A percentile compares a stretch with the other conserved stretches of the same genome.
phyloP scores from a whole-genome alignment of 2,888 invertebrate genomes.

The Axea sp. region DNA sequence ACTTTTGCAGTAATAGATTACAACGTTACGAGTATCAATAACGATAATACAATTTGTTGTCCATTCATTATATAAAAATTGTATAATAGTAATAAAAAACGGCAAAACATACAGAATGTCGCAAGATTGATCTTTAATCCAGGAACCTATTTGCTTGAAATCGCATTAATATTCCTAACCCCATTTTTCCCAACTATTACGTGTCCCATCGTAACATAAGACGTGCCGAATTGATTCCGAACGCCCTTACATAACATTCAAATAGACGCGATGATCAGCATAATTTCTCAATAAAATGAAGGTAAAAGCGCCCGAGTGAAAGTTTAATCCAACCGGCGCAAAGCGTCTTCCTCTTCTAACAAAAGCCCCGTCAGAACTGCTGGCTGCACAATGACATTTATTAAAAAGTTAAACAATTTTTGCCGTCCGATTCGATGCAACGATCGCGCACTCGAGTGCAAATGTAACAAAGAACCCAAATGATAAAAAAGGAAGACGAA shows the following conservation, averaged over 20 bases:
- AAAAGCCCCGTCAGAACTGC: background rate
- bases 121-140: slow-evolving; percentile 15
- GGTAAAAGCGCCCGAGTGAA: slow-evolving; percentile 45
- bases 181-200: slow-evolving; percentile 42
- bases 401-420: slow-evolving; percentile 17
- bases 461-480: background rate
- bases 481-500: background rate
- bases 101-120: background rate
- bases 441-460: background rate
- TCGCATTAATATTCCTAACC: slow-evolving; percentile 37
- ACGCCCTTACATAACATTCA: slow-evolving; percentile 38
- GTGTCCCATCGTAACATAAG: slow-evolving; percentile 38
- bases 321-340: slow-evolving; percentile 8
- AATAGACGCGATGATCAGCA: slow-evolving; percentile 45
- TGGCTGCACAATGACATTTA: slow-evolving; percentile 12
- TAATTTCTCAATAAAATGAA: slow-evolving; percentile 59
- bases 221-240: slow-evolving; percentile 24
- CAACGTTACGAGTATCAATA: no score
- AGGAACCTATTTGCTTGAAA: slow-evolving; percentile 8
- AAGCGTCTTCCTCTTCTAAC: slow-evolving; percentile 15
- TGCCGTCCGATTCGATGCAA: background rate
- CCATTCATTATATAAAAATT: slow-evolving; percentile 28
- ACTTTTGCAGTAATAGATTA: no score
- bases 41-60: no score
- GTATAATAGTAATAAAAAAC: background rate